Percentiles rank a stretch among this genome's conserved stretches.
These are phyloP conservation scores for Molothrus ater DNA, from an alignment of 2,797 vertebrate genomes.

Conservation along the genomic window DNA sequence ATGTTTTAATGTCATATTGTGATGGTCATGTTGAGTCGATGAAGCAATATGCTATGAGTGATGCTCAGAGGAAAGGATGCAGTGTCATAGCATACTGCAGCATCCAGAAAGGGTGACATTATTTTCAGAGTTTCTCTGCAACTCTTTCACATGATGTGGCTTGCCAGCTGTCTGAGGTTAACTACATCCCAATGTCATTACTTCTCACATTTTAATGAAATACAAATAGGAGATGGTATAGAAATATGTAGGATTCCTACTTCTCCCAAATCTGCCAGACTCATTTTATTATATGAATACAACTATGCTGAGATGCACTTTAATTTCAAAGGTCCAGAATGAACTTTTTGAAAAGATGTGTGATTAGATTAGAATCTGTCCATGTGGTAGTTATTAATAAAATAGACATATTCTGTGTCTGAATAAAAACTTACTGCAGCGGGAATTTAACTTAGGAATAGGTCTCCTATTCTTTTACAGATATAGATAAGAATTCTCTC, in stretches of 20 bases:
- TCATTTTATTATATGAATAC: background rate
- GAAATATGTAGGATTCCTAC: background rate
- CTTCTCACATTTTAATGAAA: slow-evolving; percentile 20
- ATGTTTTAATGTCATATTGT: background rate
- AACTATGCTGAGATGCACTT: background rate
- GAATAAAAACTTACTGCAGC: slow-evolving; percentile 22
- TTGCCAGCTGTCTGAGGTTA: slow-evolving; percentile 36
- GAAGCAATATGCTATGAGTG: background rate
- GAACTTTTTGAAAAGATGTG: slow-evolving; percentile 7
- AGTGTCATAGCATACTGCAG: slow-evolving; percentile 49
- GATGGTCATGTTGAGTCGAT: background rate
- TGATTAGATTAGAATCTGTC: slow-evolving; percentile 51
- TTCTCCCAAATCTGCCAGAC: background rate
- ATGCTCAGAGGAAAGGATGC: slow-evolving; percentile 26
- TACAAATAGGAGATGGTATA: background rate
- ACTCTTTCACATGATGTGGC: background rate
- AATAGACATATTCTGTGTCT: slow-evolving; percentile 27
- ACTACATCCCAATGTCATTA: background rate
- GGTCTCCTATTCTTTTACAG: slow-evolving; percentile 8
- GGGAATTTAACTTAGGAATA: slow-evolving; percentile 33
- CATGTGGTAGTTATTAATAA: slow-evolving; percentile 38
- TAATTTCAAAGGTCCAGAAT: slow-evolving; percentile 14
- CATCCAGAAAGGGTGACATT: background rate
- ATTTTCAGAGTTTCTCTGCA: background rate
- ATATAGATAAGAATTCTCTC: slow-evolving; percentile 33